These are phyloP conservation scores for Dromius quadrimaculatus DNA, from an alignment of 2,888 invertebrate species.

Conservation along the genomic window DNA sequence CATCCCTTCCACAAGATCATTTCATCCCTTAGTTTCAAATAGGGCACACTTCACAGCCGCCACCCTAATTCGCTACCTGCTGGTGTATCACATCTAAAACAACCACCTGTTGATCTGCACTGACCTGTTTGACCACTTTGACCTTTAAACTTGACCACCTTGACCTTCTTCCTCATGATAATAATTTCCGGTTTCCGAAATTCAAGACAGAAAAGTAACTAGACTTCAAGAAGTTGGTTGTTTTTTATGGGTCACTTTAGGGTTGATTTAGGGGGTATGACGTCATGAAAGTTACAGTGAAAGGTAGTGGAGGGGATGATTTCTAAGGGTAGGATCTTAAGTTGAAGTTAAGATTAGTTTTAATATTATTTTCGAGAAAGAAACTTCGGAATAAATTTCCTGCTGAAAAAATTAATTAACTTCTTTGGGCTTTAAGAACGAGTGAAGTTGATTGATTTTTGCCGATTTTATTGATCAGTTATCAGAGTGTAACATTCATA, in stretches of 20 bases:
- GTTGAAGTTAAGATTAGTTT: constrained; percentile 22
- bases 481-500: constrained; percentile 48
- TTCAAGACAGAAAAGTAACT: not conserved
- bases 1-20: not conserved
- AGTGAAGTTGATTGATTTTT: constrained; percentile 15
- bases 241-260: not conserved
- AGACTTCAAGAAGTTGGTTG: constrained; percentile 1
- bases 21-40: not conserved
- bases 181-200: not conserved
- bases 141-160: constrained; percentile 35
- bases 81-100: constrained; percentile 4
- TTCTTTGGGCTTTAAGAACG: constrained; percentile 15
- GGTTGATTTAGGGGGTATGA: constrained; percentile 17
- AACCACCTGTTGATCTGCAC: constrained; percentile 31
- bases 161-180: constrained; percentile 15
- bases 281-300: not conserved
- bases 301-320: constrained; percentile 3
- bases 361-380: not conserved
- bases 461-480: constrained; percentile 35
- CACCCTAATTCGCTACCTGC: constrained; percentile 32
- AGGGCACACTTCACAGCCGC: not conserved
- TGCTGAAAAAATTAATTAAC: constrained; percentile 17
- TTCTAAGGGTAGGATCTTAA: constrained; percentile 14
- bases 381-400: not conserved
- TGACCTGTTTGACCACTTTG: constrained; percentile 49